These are phyloP conservation scores for Gymnocypris eckloni DNA, from an alignment of 2,797 vertebrate genomes.

Conservation along the genomic window DNA sequence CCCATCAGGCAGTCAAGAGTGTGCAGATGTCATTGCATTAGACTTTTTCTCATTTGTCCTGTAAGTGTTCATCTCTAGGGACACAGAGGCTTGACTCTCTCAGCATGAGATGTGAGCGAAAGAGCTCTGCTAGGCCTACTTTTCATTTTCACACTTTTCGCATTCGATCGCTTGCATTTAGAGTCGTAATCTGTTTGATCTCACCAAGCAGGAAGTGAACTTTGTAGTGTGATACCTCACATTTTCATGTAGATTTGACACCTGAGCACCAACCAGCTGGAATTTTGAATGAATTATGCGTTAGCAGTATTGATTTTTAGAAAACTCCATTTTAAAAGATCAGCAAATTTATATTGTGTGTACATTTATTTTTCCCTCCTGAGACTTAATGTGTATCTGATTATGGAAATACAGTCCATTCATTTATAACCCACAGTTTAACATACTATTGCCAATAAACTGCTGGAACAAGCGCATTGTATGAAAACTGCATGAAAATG, in stretches of 20 bases:
- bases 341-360: conserved; percentile 32
- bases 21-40: conserved; percentile 39
- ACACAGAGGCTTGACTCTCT: not conserved
- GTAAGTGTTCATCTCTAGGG: conserved; percentile 28
- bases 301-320: conserved; percentile 66
- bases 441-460: conserved; percentile 61
- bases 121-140: conserved; percentile 18
- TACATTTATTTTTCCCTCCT: conserved; percentile 23
- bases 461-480: conserved; percentile 64
- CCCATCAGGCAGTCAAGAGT: conserved; percentile 22
- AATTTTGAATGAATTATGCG: conserved; percentile 64
- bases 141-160: conserved; percentile 20
- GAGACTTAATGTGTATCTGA: conserved; percentile 38
- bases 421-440: conserved; percentile 1
- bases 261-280: conserved; percentile 52
- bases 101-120: not conserved
- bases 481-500: conserved; percentile 58
- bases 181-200: not conserved
- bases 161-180: conserved; percentile 15
- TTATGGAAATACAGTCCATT: conserved; percentile 48
- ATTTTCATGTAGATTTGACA: conserved; percentile 43
- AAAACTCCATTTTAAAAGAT: conserved; percentile 56
- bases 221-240: conserved; percentile 4
- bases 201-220: not conserved
- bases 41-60: conserved; percentile 32